Evolutionary conservation across 2,797 vertebrate genomes (phyloP), one percentile per base, ranked within the genome.

Genomic region (Oceanodroma leucorhoa): DNA sequence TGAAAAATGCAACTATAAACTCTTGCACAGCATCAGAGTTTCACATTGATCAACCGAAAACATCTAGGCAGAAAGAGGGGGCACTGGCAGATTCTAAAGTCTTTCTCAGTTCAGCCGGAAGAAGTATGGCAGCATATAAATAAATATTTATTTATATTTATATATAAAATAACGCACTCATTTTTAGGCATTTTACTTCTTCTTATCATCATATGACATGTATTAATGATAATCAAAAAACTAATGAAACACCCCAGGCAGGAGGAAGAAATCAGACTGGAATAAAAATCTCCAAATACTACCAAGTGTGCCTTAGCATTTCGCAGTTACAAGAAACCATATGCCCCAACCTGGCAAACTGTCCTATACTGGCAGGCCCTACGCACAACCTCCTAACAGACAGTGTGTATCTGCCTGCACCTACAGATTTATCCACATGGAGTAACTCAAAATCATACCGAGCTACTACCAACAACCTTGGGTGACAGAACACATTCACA

Each of bases 321-420:
- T 82, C 40, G 24, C 38, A 54, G 4, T 17, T 50, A 13, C 0
- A 46, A 53, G 26, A 79, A 55, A 51, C 24, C 38, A 16, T 2
- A 32, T 0, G 8, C 5, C 30, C n/a, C 61, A 61, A 4, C 6
- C 38, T 27, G 40, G 30, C 50, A 46, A 83, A 54, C 48, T 22
- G 19, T 45, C 53, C 62, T 13, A 10, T 1, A 9, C 18, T 1
- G 9, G 18, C 51, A 70, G 54, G 30, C 38, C 24, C 34, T 22
- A 19, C 0, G 0, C 26, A 16, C 15, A 27, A 2, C 5, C 7
- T 41, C 27, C 8, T 15, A 20, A 43, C 17, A 57, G n/a, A 41
- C 11, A 48, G 18, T 0, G 13, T 14, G 5, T 10, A 50, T 15
- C 46, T 38, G 61, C 50, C 61, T 9, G 16, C 32, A 24, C 60